These are phyloP conservation scores for Tinamus major DNA, from an alignment of 2,797 vertebrate genomes.

Conservation along the genomic window DNA sequence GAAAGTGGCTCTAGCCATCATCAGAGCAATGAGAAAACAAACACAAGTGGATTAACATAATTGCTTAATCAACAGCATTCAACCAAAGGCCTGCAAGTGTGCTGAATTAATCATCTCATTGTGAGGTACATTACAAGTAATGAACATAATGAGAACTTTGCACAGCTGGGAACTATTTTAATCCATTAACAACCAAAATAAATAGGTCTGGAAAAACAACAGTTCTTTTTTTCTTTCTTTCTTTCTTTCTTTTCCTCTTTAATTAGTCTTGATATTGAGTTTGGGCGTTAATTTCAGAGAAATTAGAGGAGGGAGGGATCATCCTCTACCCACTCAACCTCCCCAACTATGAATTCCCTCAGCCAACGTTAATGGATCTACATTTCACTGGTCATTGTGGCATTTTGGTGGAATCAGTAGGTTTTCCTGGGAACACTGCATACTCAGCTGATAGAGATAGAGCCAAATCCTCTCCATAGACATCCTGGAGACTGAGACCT, in stretches of 20 bases:
- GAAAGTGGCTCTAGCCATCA: conserved; percentile 77
- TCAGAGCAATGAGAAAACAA: conserved; percentile 85
- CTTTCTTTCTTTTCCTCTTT: conserved; percentile 54
- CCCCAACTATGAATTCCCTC: background rate
- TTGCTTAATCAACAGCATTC: conserved; percentile 85
- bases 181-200: conserved; percentile 92
- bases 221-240: conserved; percentile 26
- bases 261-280: conserved; percentile 65
- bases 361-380: background rate
- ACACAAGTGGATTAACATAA: conserved; percentile 90
- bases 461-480: background rate
- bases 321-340: conserved; percentile 32
- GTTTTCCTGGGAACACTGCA: background rate
- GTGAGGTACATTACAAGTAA: conserved; percentile 86
- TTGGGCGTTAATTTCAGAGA: conserved; percentile 54
- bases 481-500: background rate
- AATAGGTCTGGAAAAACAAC: conserved; percentile 84
- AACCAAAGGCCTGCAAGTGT: conserved; percentile 77
- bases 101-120: conserved; percentile 90
- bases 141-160: conserved; percentile 85
- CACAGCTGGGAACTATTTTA: conserved; percentile 92
- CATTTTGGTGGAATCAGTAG: background rate
- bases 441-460: background rate
- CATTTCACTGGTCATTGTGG: background rate
- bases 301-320: conserved; percentile 26